These are phyloP conservation scores for Scelioninae gen. 1 DNA, from an alignment of 2,888 invertebrate genomes.

Conservation along the genomic window DNA sequence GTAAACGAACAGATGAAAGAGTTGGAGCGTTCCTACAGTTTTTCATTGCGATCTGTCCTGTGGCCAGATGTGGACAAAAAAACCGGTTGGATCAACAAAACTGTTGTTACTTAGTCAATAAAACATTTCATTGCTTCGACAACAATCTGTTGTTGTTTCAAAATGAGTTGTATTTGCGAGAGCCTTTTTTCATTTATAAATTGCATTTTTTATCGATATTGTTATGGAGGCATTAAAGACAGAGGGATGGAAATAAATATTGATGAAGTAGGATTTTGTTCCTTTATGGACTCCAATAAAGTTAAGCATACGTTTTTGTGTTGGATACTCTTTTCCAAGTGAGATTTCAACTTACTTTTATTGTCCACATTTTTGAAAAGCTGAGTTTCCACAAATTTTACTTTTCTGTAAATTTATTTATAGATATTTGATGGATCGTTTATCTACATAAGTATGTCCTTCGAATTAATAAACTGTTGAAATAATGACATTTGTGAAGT, in stretches of 20 bases:
- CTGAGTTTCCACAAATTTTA: too few species aligned
- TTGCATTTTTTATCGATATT: slow-evolving; percentile 1
- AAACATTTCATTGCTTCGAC: slow-evolving; percentile 14
- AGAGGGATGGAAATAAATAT: neutral
- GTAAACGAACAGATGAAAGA: slow-evolving; percentile 72
- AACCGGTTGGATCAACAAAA: slow-evolving; percentile 30
- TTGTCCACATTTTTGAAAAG: neutral
- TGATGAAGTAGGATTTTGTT: neutral
- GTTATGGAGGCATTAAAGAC: neutral
- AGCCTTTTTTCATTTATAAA: slow-evolving; percentile 1
- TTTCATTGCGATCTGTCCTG: slow-evolving; percentile 24
- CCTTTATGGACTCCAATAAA: neutral
- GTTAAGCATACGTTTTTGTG: neutral
- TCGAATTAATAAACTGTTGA: too few species aligned
- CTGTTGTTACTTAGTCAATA: slow-evolving; percentile 26
- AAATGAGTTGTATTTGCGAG: slow-evolving; percentile 11
- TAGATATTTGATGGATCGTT: too few species aligned
- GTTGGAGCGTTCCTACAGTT: slow-evolving; percentile 65
- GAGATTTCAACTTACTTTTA: neutral
- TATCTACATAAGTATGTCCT: too few species aligned
- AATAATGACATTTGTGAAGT: too few species aligned
- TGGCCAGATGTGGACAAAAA: neutral
- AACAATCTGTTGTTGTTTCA: slow-evolving; percentile 27
- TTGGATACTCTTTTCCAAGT: neutral
- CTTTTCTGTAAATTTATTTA: too few species aligned